Evolutionary conservation across 2,797 vertebrate species (phyloP), one percentile per base, ranked within the genome.

Genomic region (Poeciliopsis paucimaculata): DNA sequence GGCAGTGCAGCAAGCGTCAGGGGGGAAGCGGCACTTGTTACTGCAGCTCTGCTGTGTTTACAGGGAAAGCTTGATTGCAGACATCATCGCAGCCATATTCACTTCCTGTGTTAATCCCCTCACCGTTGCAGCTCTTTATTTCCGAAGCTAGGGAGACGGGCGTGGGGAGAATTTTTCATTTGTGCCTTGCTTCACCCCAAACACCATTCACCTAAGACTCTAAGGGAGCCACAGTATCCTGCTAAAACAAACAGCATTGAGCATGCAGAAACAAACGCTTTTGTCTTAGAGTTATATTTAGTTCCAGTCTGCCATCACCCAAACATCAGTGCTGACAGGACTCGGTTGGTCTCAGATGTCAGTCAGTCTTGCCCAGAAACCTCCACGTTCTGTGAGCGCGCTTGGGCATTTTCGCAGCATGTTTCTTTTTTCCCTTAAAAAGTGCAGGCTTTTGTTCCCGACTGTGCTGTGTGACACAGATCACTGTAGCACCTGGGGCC

Each of bases 211-310:
- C 81, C 55, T 81, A 71, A 46, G 78, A 84, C 80, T 87, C 86
- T 76, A 89, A 89, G 88, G 41, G 88, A 92, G 90, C 84, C 84
- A 89, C 82, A 84, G 86, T 94, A 92, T 95, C 93, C 93, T 95
- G 93, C 86, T 87, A 91, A 93, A 92, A 95, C 90, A 95, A 95
- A 95, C 91, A 94, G 89, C 90, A 88, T 83, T 87, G 88, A 94
- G 83, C 87, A 87, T 84, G 86, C 71, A 79, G 93, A 94, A 94
- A 95, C 92, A 95, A 95, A 95, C 78, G 82, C 91, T 93, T 95
- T 94, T 95, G 93, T 95, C 84, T 92, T 64, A 34, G 89, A 73
- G 93, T 90, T 96, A 95, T 93, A 94, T 94, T 94, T 95, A 95
- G 92, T 81, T 31, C 28, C 71, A 62, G 83, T 51, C 73, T 80